phyloP scores from a whole-genome alignment of 2,797 vertebrate genomes.

The Decapterus maruadsi region DNA sequence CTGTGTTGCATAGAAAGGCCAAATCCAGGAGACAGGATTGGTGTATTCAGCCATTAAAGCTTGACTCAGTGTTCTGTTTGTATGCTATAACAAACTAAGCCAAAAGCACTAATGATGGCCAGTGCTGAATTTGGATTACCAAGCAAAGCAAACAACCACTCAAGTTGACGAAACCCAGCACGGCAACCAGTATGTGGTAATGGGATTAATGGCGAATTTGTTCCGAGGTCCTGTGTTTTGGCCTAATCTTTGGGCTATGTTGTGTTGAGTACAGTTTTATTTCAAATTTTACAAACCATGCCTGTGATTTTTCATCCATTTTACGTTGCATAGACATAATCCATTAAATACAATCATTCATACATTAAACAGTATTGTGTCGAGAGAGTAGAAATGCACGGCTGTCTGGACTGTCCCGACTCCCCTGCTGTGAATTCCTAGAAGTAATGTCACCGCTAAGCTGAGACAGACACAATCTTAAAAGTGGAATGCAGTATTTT shows the following conservation, averaged over 20 bases:
- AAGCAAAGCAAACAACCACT: neutral
- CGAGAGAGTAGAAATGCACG: conserved; percentile 12
- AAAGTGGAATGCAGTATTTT: conserved; percentile 64
- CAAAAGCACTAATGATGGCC: neutral
- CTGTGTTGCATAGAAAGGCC: neutral
- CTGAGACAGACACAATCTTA: conserved; percentile 71
- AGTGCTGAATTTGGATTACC: neutral
- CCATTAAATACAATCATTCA: too few species aligned
- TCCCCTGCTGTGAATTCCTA: conserved; percentile 66
- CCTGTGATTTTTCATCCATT: neutral
- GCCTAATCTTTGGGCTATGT: neutral
- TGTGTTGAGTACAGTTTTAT: neutral
- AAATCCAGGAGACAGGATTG: neutral
- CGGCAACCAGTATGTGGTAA: neutral
- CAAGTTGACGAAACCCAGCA: too few species aligned
- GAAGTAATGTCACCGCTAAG: conserved; percentile 63
- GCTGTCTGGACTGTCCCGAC: conserved; percentile 42
- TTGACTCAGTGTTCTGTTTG: neutral
- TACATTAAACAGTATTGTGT: too few species aligned
- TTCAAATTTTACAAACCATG: neutral
- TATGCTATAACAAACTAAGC: neutral
- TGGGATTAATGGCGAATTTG: neutral
- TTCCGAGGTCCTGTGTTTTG: neutral
- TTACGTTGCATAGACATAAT: neutral
- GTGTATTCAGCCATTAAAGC: neutral